phyloP scores from a whole-genome alignment of 2,888 invertebrate genomes.

The Rhimphoctona megacephalus region DNA sequence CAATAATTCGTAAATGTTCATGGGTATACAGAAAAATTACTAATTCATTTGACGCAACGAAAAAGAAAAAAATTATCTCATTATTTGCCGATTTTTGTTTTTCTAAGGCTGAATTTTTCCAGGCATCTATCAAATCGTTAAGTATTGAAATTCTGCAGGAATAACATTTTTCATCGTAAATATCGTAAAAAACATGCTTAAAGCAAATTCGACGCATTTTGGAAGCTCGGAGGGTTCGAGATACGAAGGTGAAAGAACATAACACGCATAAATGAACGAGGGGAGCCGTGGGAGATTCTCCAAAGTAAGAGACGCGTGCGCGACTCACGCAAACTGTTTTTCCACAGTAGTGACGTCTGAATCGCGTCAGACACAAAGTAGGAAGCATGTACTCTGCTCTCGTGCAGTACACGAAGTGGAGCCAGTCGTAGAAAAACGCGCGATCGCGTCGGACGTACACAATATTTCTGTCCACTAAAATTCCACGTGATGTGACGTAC shows the following conservation, averaged over 20 bases:
- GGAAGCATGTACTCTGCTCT: slow-evolving; percentile 57
- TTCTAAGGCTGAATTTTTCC: not conserved
- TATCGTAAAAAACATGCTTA: not conserved
- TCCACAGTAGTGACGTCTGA: slow-evolving; percentile 70
- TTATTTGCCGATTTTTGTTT: too few species aligned
- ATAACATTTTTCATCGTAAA: not conserved
- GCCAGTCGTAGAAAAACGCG: slow-evolving; percentile 75
- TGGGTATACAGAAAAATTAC: not conserved
- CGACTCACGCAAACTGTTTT: slow-evolving; percentile 23
- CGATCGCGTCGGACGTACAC: slow-evolving; percentile 70
- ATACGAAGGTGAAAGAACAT: not conserved
- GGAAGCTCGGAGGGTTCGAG: not conserved
- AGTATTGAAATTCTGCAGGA: too few species aligned
- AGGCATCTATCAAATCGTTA: too few species aligned
- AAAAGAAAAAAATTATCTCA: not conserved
- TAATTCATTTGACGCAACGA: not conserved
- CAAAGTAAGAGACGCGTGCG: slow-evolving; percentile 58
- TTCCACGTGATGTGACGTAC: slow-evolving; percentile 62
- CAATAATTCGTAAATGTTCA: not conserved
- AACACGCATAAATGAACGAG: not conserved
- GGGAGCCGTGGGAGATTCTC: slow-evolving; percentile 53
- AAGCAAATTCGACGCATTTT: not conserved
- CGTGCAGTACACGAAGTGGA: slow-evolving; percentile 46
- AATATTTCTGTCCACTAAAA: slow-evolving; percentile 31
- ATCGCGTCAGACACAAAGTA: slow-evolving; percentile 69